Evolutionary conservation across 2,113 vertebrate genomes (phyloP).

Genomic region (Poicephalus meyeri): DNA sequence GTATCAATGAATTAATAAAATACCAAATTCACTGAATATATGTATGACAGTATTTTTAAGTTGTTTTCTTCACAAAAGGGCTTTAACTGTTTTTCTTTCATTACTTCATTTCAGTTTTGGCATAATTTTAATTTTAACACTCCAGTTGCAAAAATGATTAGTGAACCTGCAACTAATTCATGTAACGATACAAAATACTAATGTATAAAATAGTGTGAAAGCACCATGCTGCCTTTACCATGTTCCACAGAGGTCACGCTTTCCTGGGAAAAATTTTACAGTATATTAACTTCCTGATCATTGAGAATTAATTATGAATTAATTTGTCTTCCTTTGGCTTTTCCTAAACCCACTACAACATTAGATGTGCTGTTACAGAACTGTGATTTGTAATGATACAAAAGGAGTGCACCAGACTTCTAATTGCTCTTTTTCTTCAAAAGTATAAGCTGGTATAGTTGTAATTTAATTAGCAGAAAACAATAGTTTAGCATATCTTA

Average conservation of each 20-base stretch:
- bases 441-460: background rate
- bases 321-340: constrained; percentile 20
- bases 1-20: background rate
- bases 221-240: background rate
- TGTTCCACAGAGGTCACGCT: constrained; percentile 4
- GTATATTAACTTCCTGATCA: constrained; percentile 50
- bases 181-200: constrained; percentile 22
- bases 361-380: background rate
- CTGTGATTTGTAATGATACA: background rate
- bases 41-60: constrained; percentile 30
- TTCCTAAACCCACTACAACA: background rate
- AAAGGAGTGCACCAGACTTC: background rate
- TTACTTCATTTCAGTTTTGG: constrained; percentile 65
- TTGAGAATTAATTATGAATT: constrained; percentile 39
- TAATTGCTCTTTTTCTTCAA: background rate
- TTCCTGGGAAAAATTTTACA: constrained; percentile 48
- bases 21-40: constrained; percentile 25
- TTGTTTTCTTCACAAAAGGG: constrained; percentile 59
- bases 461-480: background rate
- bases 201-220: constrained; percentile 41
- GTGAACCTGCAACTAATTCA: constrained; percentile 65
- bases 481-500: background rate
- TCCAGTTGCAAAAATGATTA: constrained; percentile 69
- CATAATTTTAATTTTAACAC: constrained; percentile 64
- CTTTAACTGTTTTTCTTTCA: constrained; percentile 64